Evolutionary conservation across 2,113 vertebrate species (phyloP).

Genomic region (Peucedramus taeniatus): DNA sequence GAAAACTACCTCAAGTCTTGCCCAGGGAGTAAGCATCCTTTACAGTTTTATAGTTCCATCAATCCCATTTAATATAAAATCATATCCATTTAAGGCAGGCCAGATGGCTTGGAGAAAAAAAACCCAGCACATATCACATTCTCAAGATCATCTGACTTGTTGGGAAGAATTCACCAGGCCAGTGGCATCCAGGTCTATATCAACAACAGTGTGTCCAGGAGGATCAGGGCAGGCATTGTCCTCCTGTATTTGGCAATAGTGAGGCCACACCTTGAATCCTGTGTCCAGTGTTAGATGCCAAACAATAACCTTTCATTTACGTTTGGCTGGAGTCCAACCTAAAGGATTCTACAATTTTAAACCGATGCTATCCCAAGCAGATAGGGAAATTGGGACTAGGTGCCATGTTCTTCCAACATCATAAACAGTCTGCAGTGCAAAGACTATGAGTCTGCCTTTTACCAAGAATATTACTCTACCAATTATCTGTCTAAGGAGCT

Average conservation of each 20-base stretch:
- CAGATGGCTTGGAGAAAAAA: neutral
- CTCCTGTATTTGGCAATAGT: neutral
- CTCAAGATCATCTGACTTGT: neutral
- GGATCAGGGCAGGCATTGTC: neutral
- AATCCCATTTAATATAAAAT: neutral
- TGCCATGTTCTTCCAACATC: neutral
- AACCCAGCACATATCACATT: neutral
- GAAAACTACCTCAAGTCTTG: neutral
- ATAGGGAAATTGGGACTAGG: neutral
- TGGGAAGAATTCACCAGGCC: neutral
- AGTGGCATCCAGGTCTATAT: neutral
- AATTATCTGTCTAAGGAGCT: neutral
- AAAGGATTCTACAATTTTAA: neutral
- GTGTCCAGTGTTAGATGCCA: neutral
- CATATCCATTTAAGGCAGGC: neutral
- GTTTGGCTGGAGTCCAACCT: neutral
- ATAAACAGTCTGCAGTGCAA: neutral
- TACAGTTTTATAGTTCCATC: neutral
- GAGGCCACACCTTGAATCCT: neutral
- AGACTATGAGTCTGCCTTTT: neutral
- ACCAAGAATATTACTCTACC: neutral
- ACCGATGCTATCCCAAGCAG: neutral
- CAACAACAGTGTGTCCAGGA: neutral
- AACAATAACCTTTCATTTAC: neutral
- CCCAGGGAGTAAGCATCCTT: neutral